Evolutionary conservation across 2,888 invertebrate genomes (phyloP).

Genomic region (Mayetiola destructor): DNA sequence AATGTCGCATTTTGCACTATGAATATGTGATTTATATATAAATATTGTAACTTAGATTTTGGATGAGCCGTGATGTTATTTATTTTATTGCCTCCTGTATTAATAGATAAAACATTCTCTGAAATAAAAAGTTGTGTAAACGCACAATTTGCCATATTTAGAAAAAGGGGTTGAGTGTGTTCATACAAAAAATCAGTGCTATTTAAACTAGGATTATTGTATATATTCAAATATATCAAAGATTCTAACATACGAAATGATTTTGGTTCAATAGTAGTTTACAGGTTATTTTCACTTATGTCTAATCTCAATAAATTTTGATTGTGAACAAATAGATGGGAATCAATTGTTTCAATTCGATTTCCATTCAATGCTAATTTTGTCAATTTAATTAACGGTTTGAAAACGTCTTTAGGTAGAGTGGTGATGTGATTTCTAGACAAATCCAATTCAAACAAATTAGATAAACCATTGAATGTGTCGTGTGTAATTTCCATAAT

Average conservation of each 20-base stretch:
- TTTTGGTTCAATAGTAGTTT: slow-evolving; percentile 5
- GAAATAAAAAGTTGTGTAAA: slow-evolving; percentile 1
- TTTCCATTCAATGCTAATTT: background rate
- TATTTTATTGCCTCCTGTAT: background rate
- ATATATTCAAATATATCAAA: background rate
- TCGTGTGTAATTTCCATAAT: slow-evolving; percentile 1
- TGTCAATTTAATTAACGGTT: background rate
- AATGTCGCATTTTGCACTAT: too few relatives aligned
- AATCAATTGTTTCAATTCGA: slow-evolving; percentile 3
- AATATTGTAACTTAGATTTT: background rate
- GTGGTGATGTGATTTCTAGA: background rate
- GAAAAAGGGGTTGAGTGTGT: background rate
- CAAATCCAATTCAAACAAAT: background rate
- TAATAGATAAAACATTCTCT: background rate
- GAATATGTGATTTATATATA: too few relatives aligned
- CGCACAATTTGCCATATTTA: slow-evolving; percentile 1
- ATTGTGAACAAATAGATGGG: background rate
- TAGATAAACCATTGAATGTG: slow-evolving; percentile 1
- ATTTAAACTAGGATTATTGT: slow-evolving; percentile 6
- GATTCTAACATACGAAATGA: background rate
- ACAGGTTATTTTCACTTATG: slow-evolving; percentile 5
- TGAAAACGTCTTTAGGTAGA: slow-evolving; percentile 5
- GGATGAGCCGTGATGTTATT: background rate
- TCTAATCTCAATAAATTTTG: background rate
- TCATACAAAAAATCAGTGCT: slow-evolving; percentile 8